Evolutionary conservation across 2,888 invertebrate species (phyloP), one percentile per base, ranked within the genome.

Genomic region (Leucoma salicis): DNA sequence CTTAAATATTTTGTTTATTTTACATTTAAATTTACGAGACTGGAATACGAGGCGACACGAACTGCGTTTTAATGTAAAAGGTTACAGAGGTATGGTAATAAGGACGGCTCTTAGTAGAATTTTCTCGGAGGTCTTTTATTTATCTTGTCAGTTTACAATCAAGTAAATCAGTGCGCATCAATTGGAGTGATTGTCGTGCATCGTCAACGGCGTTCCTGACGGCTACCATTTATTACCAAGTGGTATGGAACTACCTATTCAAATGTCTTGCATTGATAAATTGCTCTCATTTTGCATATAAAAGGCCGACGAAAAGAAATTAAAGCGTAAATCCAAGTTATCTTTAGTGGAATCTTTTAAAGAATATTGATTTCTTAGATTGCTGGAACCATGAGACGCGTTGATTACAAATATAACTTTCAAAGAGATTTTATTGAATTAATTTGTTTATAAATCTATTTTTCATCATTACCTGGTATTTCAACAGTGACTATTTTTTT

Each of bases 231-330:
- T 72, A 71, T 75, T 62, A 63, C 61, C 60, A 56, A 66, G 53
- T 57, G 63, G 68, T 65, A 68, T 64, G 70, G 67, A 74, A 74
- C 66, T 73, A 56, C 66, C 81, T 74, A 86, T 86, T 86, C 78
- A 86, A 74, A 78, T 67, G 86, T 85, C 85, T 48, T 53, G 49
- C 58, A 54, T 73, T 85, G 85, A 85, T 86, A 86, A 86, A 86
- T 85, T 86, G 78, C 66, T 57, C 65, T 49, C 65, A 60, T 83
- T 85, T 82, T 81, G 79, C 83, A 84, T 84, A 79, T 82, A 82
- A 81, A 83, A 77, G 78, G 66, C 49, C 39, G 45, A 42, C 57
- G 59, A 71, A 76, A 78, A 70, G 66, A 72, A 76, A 74, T 71
- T 69, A 61, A 72, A 70, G 57, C 53, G 55, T 57, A 60, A 55